These are phyloP conservation scores for Tinea pellionella DNA, from an alignment of 2,888 invertebrate species.

Conservation along the genomic window DNA sequence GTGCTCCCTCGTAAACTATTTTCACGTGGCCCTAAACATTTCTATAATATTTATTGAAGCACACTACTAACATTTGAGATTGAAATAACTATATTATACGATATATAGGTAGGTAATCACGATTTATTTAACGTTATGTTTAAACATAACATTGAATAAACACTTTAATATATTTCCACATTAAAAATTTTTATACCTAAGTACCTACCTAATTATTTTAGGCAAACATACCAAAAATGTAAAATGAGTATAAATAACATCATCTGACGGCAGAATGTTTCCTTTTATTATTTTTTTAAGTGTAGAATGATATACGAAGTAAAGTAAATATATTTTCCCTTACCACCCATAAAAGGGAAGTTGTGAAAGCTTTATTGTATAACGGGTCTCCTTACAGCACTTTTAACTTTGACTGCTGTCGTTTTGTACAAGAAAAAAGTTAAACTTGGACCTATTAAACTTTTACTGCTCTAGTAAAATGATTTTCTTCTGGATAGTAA, in stretches of 20 bases:
- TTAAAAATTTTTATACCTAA: too few species aligned
- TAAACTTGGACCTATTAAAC: constrained; percentile 27
- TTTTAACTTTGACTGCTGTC: constrained; percentile 31
- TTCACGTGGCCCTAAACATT: constrained; percentile 10
- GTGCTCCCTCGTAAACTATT: constrained; percentile 11
- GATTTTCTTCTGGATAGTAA: neutral
- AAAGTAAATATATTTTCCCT: constrained; percentile 22
- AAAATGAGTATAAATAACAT: neutral
- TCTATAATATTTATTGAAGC: constrained; percentile 2
- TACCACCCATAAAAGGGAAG: constrained; percentile 35
- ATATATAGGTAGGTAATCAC: too few species aligned
- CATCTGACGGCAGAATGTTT: neutral
- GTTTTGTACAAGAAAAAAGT: constrained; percentile 19
- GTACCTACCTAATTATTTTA: too few species aligned
- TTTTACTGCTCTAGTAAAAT: constrained; percentile 20
- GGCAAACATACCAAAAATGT: too few species aligned
- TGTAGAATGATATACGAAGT: constrained; percentile 11
- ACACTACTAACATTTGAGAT: neutral
- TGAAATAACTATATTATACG: neutral
- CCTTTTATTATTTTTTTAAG: constrained; percentile 11
- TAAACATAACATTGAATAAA: too few species aligned
- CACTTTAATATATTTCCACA: too few species aligned
- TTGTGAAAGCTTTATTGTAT: constrained; percentile 46
- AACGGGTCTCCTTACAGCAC: constrained; percentile 35
- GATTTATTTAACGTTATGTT: too few species aligned